Evolutionary conservation across 1,140 invertebrate genomes (phyloP).

Genomic region (Epicauta chinensis): DNA sequence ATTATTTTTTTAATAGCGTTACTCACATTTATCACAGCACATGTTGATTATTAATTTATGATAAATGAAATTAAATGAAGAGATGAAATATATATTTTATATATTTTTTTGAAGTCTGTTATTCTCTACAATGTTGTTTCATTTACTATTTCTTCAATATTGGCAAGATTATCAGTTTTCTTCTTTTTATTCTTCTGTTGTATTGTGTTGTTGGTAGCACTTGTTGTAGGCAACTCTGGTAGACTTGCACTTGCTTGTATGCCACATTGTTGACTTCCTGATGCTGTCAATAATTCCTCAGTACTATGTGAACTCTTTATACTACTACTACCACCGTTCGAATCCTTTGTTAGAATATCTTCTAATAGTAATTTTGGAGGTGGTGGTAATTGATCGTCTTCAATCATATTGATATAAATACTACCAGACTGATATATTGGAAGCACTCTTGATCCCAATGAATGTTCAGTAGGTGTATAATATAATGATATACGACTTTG

Average conservation of each 20-base stretch:
- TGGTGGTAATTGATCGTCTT: not conserved
- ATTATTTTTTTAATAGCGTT: too few relatives aligned
- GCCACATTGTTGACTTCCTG: not conserved
- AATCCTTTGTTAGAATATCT: too few relatives aligned
- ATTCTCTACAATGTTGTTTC: too few relatives aligned
- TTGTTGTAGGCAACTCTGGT: slow-evolving; percentile 17
- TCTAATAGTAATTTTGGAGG: slow-evolving; percentile 3
- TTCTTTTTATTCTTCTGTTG: not conserved
- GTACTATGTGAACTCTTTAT: slow-evolving; percentile 8
- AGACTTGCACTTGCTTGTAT: slow-evolving; percentile 22
- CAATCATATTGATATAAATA: too few relatives aligned
- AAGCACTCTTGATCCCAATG: slow-evolving; percentile 25
- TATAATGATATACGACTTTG: slow-evolving; percentile 66
- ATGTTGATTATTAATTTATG: slow-evolving; percentile 2
- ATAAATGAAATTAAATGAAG: too few relatives aligned
- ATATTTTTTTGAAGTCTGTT: too few relatives aligned
- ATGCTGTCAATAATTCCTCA: slow-evolving; percentile 3
- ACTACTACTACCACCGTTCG: too few relatives aligned
- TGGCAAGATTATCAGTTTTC: not conserved
- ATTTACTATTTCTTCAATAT: too few relatives aligned
- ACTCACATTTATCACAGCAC: slow-evolving; percentile 9
- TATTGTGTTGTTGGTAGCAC: too few relatives aligned
- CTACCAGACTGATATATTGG: too few relatives aligned
- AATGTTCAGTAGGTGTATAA: slow-evolving; percentile 69
- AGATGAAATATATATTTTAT: too few relatives aligned